Conservation (phyloP, 2,113 vertebrate species). For the Osmerus eperlanus region DNA sequence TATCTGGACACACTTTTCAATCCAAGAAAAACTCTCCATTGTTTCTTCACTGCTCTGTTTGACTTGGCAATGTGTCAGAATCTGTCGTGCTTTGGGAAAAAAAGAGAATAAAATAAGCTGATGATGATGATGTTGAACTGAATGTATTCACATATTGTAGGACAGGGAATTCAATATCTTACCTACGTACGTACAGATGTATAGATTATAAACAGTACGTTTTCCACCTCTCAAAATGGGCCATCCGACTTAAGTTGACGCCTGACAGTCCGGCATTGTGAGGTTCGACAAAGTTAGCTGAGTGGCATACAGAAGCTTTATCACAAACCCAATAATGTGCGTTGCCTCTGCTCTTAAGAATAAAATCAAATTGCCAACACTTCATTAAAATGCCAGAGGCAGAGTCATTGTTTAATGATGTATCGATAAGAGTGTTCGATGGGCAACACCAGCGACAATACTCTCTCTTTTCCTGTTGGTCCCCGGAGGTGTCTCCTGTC, state of each 20-base stretch:
- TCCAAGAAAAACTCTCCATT: conserved; percentile 45
- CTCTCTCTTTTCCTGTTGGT: conserved; percentile 65
- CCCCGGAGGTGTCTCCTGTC: conserved; percentile 52
- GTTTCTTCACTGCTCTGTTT: conserved; percentile 34
- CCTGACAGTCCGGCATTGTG: conserved; percentile 66
- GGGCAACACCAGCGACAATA: conserved; percentile 52
- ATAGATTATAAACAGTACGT: no score
- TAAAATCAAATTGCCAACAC: conserved; percentile 81
- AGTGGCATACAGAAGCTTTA: conserved; percentile 73
- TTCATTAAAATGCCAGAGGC: conserved; percentile 83
- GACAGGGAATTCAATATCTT: no score
- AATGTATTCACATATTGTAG: no score
- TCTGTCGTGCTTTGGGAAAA: background rate
- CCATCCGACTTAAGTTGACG: conserved; percentile 57
- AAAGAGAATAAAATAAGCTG: background rate
- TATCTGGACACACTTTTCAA: conserved; percentile 40
- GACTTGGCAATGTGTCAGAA: conserved; percentile 26
- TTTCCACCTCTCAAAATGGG: no score
- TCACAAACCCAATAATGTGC: conserved; percentile 67
- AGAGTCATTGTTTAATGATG: conserved; percentile 85
- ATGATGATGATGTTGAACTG: no score
- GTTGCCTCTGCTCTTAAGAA: conserved; percentile 75
- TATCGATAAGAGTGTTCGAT: conserved; percentile 80
- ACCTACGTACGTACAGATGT: no score
- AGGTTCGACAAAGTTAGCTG: conserved; percentile 45